Evolutionary conservation across 2,797 vertebrate species (phyloP).

Genomic region (Sus cebifrons): DNA sequence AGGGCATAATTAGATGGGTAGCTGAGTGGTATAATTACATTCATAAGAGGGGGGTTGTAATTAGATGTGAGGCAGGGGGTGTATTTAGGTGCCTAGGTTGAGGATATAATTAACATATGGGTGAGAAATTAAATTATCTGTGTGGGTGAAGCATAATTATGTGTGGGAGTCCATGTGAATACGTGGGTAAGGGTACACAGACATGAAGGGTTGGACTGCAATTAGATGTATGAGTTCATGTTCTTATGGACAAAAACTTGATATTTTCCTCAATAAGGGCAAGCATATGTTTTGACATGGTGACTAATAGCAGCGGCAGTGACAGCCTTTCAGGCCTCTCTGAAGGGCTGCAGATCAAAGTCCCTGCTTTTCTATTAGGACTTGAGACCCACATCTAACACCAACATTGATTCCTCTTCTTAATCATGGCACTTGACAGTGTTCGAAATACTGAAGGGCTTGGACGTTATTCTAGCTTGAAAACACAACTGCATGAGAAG

Average conservation of each 20-base stretch:
- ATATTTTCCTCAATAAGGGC: constrained; percentile 50
- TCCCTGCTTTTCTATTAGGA: constrained; percentile 14
- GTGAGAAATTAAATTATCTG: constrained; percentile 83
- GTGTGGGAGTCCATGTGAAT: constrained; percentile 55
- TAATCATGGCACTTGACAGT: background rate
- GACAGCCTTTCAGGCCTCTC: constrained; percentile 29
- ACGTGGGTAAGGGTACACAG: constrained; percentile 41
- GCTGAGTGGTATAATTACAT: constrained; percentile 82
- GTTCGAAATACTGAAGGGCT: background rate
- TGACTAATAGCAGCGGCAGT: constrained; percentile 19
- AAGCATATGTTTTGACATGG: constrained; percentile 52
- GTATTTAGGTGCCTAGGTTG: constrained; percentile 77
- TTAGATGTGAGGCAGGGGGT: constrained; percentile 81
- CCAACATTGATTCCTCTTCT: background rate
- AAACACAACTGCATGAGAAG: background rate
- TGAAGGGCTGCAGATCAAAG: constrained; percentile 44
- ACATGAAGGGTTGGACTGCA: background rate
- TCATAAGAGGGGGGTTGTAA: constrained; percentile 81
- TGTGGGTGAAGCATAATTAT: constrained; percentile 76
- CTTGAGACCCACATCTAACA: background rate
- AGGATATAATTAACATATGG: constrained; percentile 82
- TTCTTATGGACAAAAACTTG: constrained; percentile 61
- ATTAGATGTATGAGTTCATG: constrained; percentile 42
- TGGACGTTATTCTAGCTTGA: background rate
- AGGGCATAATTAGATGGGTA: constrained; percentile 84